phyloP scores from a whole-genome alignment of 2,888 invertebrate species.

The Eupithecia abbreviata region DNA sequence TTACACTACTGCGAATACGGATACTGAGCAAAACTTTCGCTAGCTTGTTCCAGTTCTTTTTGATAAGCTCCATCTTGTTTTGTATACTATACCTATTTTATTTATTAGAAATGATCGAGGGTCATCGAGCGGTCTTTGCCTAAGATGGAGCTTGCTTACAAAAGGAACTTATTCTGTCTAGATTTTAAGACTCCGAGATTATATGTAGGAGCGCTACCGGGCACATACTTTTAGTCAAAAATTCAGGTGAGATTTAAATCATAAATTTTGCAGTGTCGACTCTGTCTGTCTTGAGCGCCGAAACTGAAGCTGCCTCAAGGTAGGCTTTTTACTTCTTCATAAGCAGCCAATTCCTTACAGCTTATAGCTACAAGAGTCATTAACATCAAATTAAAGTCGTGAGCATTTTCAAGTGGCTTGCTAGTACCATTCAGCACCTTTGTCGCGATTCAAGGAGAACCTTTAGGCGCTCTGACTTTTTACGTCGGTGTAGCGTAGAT shows the following conservation, averaged over 20 bases:
- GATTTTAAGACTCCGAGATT: too few species aligned
- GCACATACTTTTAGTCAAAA: too few species aligned
- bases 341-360: not conserved
- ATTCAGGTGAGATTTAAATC: not conserved
- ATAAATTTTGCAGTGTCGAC: not conserved
- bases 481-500: slow-evolving; percentile 12
- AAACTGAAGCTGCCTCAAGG: not conserved
- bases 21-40: not conserved
- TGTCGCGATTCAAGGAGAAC: slow-evolving; percentile 26
- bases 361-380: slow-evolving; percentile 5
- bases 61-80: not conserved
- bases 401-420: slow-evolving; percentile 8
- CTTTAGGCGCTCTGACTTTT: slow-evolving; percentile 22
- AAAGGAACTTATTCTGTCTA: too few species aligned
- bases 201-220: too few species aligned
- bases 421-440: slow-evolving; percentile 20
- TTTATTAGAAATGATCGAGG: too few species aligned
- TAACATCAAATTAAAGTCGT: slow-evolving; percentile 16
- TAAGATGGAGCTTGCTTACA: too few species aligned
- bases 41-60: not conserved
- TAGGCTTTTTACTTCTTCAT: not conserved
- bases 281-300: not conserved
- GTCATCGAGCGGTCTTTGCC: too few species aligned
- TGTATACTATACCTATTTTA: too few species aligned
- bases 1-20: slow-evolving; percentile 13